Evolutionary conservation across 2,888 invertebrate species (phyloP).

Genomic region (Cybosia mesomella): DNA sequence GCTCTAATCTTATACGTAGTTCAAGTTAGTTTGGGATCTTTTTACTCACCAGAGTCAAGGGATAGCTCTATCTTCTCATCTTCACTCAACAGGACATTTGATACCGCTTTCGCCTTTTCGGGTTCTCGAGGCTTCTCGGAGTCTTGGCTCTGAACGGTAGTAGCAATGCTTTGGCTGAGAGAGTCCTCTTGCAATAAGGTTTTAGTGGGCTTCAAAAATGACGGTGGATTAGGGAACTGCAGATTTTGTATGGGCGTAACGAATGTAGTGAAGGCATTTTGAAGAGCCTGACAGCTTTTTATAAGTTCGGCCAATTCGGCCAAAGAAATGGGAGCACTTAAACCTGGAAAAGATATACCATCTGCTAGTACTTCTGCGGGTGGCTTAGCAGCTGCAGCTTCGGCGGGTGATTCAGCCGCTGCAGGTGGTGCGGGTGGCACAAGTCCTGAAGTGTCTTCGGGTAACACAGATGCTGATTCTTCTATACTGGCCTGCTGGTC

Average conservation of each 20-base stretch:
- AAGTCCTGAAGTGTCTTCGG: background rate
- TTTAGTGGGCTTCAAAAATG: background rate
- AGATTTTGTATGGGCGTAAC: background rate
- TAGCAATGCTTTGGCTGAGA: conserved; percentile 53
- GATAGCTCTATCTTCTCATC: conserved; percentile 38
- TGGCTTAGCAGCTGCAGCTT: background rate
- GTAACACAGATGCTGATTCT: background rate
- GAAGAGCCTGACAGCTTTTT: background rate
- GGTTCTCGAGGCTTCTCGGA: conserved; percentile 43
- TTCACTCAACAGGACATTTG: conserved; percentile 16
- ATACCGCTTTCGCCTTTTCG: conserved; percentile 10
- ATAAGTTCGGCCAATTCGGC: background rate
- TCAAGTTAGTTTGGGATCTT: background rate
- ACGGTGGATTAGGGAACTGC: background rate
- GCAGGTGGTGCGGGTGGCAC: too few species aligned
- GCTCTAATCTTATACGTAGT: background rate
- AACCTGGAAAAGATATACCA: background rate
- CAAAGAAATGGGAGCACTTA: too few species aligned
- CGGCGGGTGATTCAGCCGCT: background rate
- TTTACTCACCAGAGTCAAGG: conserved; percentile 4
- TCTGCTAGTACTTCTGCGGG: background rate
- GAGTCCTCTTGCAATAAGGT: conserved; percentile 59
- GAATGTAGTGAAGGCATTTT: background rate
- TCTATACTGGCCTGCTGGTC: conserved; percentile 12
- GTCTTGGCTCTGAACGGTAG: conserved; percentile 47